These are phyloP conservation scores for Donacobius atricapilla DNA, from an alignment of 2,113 vertebrate species.

Conservation along the genomic window DNA sequence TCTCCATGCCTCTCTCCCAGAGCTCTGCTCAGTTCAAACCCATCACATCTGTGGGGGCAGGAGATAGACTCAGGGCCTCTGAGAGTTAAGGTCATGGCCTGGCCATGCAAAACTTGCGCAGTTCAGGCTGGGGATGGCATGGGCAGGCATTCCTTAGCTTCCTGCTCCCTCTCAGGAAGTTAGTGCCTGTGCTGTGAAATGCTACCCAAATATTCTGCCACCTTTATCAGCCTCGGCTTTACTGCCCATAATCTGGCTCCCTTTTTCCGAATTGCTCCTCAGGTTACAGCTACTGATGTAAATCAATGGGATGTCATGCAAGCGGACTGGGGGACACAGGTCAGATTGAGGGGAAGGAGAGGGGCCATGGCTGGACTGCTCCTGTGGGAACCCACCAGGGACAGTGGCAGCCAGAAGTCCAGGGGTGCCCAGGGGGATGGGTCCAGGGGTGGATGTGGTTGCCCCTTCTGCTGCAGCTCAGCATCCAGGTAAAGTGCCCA, in stretches of 20 bases:
- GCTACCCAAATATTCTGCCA: not conserved
- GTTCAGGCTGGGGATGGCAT: not conserved
- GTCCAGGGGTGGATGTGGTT: not conserved
- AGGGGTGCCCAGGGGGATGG: rapidly evolving
- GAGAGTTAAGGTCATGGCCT: not conserved
- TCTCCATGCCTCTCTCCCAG: not conserved
- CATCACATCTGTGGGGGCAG: not conserved
- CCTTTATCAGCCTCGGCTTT: conserved; percentile 27
- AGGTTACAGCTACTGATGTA: not conserved
- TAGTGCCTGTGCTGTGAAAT: not conserved
- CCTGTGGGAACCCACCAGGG: not conserved
- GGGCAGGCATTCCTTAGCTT: not conserved
- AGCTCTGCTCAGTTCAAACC: not conserved
- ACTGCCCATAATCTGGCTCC: conserved; percentile 16
- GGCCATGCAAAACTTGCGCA: not conserved
- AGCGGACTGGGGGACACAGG: rapidly evolving
- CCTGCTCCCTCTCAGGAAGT: not conserved
- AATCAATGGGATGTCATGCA: not conserved
- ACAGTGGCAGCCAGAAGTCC: rapidly evolving
- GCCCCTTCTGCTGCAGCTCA: not conserved
- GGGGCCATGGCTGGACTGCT: not conserved
- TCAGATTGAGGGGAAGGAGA: not conserved
- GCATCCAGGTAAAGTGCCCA: not conserved
- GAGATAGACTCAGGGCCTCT: not conserved
- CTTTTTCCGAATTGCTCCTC: conserved; percentile 49